Conservation (phyloP, 2,113 vertebrate genomes). For the Coryphaenoides rupestris region DNA sequence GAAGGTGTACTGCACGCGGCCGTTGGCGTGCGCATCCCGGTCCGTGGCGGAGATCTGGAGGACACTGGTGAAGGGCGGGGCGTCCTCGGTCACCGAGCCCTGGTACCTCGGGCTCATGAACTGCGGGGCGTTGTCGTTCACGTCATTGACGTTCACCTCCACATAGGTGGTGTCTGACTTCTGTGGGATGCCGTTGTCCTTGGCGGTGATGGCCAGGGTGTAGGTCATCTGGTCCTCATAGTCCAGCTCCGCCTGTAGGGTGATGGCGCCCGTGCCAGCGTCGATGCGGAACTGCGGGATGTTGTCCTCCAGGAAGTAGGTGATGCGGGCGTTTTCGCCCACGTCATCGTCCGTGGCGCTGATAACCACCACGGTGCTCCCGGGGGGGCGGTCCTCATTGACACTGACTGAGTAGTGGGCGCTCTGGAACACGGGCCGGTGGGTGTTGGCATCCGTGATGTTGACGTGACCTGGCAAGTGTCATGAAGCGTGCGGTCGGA, state of each 20-base stretch:
- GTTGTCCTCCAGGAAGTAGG: constrained; percentile 91
- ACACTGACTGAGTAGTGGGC: constrained; percentile 93
- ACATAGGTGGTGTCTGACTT: constrained; percentile 97
- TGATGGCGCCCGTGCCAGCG: constrained; percentile 86
- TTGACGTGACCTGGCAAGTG: constrained; percentile 95
- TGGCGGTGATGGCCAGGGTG: constrained; percentile 91
- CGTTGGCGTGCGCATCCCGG: constrained; percentile 90
- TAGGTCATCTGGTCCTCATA: constrained; percentile 98
- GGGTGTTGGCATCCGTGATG: constrained; percentile 96
- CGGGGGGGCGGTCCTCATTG: constrained; percentile 88
- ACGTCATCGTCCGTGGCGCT: constrained; percentile 95
- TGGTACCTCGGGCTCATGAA: constrained; percentile 92
- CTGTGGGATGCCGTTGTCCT: constrained; percentile 97
- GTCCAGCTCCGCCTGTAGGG: constrained; percentile 90
- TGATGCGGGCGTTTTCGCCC: constrained; percentile 94
- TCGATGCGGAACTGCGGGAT: constrained; percentile 96
- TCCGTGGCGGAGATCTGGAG: constrained; percentile 96
- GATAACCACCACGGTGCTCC: constrained; percentile 94
- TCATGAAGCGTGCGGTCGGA: constrained; percentile 94
- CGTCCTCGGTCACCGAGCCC: constrained; percentile 91
- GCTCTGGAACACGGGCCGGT: constrained; percentile 94
- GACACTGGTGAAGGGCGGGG: constrained; percentile 92
- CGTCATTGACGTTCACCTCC: constrained; percentile 95
- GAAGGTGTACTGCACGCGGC: constrained; percentile 96
- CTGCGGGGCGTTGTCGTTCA: constrained; percentile 96